A percentile compares a stretch with the other conserved stretches of the same genome.
phyloP scores from a whole-genome alignment of 2,113 vertebrate species.

The Acrocephalus kingi region DNA sequence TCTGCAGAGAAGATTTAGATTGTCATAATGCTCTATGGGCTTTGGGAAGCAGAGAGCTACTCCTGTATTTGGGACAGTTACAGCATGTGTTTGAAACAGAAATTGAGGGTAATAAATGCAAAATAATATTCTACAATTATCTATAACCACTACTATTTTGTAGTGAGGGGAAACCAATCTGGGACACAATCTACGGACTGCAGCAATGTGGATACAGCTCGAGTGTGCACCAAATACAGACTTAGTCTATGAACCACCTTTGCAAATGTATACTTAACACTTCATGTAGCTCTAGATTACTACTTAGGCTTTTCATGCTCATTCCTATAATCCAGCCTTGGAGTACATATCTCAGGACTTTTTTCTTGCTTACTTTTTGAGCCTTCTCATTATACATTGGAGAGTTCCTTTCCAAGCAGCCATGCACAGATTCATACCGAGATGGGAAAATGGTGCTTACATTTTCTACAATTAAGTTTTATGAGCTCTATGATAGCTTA shows the following conservation, averaged over 20 bases:
- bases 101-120: background rate
- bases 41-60: background rate
- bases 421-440: background rate
- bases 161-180: background rate
- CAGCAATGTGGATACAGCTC: background rate
- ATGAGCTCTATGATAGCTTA: background rate
- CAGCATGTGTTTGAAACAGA: background rate
- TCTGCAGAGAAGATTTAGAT: background rate
- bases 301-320: background rate
- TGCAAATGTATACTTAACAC: background rate
- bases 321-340: background rate
- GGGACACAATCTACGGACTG: background rate
- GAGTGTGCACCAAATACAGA: background rate
- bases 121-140: background rate
- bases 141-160: background rate
- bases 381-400: background rate
- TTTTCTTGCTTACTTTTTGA: background rate
- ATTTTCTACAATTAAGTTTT: background rate
- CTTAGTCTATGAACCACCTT: background rate
- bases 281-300: background rate
- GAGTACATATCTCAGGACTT: background rate
- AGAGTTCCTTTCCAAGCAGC: background rate
- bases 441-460: background rate
- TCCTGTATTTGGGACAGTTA: background rate
- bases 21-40: accelerated